These are phyloP conservation scores for Glaucopsyche alexis DNA, from an alignment of 2,888 invertebrate species.

Conservation along the genomic window DNA sequence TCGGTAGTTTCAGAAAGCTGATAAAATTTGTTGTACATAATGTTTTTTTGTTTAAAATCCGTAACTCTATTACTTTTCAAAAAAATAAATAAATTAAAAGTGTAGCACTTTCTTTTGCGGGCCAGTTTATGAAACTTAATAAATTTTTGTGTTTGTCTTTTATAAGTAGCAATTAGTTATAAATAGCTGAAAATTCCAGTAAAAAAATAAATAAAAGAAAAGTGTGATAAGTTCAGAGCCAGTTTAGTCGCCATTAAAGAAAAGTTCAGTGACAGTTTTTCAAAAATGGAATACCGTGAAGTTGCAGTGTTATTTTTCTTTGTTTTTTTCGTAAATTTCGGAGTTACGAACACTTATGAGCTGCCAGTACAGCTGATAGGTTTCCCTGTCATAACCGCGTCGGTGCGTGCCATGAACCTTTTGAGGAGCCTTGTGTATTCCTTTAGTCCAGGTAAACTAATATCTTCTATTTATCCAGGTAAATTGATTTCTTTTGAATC, in stretches of 20 bases:
- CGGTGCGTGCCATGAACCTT: constrained; percentile 89
- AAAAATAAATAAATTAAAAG: not conserved
- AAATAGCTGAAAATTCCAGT: too few relatives aligned
- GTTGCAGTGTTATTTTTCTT: constrained; percentile 34
- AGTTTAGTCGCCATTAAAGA: not conserved
- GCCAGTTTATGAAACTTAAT: too few relatives aligned
- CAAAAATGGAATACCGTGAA: constrained; percentile 37
- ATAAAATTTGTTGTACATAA: too few relatives aligned
- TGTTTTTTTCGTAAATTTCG: constrained; percentile 36
- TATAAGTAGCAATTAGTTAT: too few relatives aligned
- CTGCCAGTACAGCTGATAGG: constrained; percentile 91
- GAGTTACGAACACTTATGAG: constrained; percentile 72
- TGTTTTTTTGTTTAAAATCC: too few relatives aligned
- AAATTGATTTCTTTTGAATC: constrained; percentile 46
- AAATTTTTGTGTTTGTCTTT: too few relatives aligned
- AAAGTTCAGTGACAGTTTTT: constrained; percentile 21
- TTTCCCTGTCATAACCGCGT: constrained; percentile 89
- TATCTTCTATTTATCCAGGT: constrained; percentile 78
- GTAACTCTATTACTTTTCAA: not conserved
- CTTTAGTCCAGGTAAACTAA: constrained; percentile 84
- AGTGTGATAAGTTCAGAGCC: not conserved
- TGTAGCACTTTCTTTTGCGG: too few relatives aligned
- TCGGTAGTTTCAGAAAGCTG: too few relatives aligned
- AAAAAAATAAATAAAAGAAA: not conserved
- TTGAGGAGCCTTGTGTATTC: constrained; percentile 91